These are phyloP conservation scores for Suricata suricatta DNA, from an alignment of 2,113 vertebrate species.

Conservation along the genomic window DNA sequence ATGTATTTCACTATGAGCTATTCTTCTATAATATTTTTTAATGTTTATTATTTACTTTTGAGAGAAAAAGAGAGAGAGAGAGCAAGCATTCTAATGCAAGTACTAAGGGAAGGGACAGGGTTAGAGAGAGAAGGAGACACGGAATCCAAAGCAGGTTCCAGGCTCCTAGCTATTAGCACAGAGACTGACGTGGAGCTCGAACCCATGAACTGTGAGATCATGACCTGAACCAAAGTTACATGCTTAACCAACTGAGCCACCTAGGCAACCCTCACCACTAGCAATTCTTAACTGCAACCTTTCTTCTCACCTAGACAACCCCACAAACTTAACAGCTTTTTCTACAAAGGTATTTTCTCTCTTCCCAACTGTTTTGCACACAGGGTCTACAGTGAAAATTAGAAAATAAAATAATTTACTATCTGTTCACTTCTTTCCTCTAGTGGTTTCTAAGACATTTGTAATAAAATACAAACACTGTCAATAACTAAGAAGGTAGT, in stretches of 20 bases:
- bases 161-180: too few species aligned
- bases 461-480: not conserved
- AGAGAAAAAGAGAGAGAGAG: too few species aligned
- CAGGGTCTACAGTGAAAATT: not conserved
- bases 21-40: too few species aligned
- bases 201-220: too few species aligned
- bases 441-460: not conserved
- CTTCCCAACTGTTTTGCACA: not conserved
- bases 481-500: not conserved
- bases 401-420: not conserved
- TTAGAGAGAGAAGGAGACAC: too few species aligned
- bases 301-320: not conserved
- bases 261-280: not conserved
- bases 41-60: too few species aligned
- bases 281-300: not conserved
- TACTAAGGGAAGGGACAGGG: too few species aligned
- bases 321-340: not conserved
- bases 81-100: too few species aligned
- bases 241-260: too few species aligned
- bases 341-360: not conserved
- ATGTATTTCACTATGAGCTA: not conserved
- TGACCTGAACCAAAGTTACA: too few species aligned
- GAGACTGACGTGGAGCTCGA: too few species aligned
- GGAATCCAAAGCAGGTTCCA: too few species aligned
- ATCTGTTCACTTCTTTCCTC: not conserved